A percentile compares a stretch with the other conserved stretches of the same genome.
Conservation (phyloP, 2,888 invertebrate species). For the Ectemnius continuus region DNA sequence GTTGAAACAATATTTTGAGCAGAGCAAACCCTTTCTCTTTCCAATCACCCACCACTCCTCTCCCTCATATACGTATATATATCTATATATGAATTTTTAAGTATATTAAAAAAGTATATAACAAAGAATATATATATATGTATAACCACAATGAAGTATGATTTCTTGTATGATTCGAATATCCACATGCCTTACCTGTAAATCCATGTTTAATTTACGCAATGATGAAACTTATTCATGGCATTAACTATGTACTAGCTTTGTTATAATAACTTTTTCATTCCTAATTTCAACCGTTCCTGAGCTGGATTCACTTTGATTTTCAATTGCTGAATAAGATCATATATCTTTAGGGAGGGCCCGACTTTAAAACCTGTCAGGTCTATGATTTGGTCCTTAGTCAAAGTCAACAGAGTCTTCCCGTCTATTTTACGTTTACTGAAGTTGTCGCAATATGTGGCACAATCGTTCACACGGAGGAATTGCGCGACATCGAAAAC, state of each 20-base stretch:
- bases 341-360: constrained; percentile 94
- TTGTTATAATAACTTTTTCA: constrained; percentile 83
- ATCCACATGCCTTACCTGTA: constrained; percentile 68
- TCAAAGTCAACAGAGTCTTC: constrained; percentile 86
- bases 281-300: constrained; percentile 83
- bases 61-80: background rate
- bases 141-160: constrained; percentile 41
- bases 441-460: constrained; percentile 82
- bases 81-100: constrained; percentile 24
- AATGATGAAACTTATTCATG: constrained; percentile 61
- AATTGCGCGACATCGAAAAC: constrained; percentile 93
- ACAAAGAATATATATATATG: constrained; percentile 40
- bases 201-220: constrained; percentile 70
- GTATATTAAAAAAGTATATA: constrained; percentile 46
- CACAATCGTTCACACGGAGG: constrained; percentile 91
- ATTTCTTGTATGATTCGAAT: constrained; percentile 52
- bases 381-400: constrained; percentile 94
- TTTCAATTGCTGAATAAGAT: constrained; percentile 94
- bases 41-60: background rate
- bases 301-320: constrained; percentile 89
- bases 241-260: constrained; percentile 62
- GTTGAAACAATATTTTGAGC: constrained; percentile 11
- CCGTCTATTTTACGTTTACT: constrained; percentile 87
- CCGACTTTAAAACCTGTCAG: constrained; percentile 96
- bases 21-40: constrained; percentile 15